phyloP scores from a whole-genome alignment of 2,888 invertebrate genomes.

The Pseudolycoriella hygida region DNA sequence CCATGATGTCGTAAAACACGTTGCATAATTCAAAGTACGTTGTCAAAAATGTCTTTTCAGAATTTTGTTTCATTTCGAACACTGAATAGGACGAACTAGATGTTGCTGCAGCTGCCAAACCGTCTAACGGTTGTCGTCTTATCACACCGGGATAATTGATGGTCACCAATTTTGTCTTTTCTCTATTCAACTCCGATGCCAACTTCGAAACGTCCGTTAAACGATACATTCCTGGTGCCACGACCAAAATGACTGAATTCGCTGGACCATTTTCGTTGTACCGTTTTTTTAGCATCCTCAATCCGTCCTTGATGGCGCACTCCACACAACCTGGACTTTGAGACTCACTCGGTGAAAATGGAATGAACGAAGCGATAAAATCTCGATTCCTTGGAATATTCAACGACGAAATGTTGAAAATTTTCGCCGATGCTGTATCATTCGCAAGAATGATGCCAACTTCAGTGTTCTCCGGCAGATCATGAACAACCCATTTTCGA shows the following conservation, averaged over 20 bases:
- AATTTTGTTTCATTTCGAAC: conserved; percentile 33
- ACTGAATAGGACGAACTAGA: conserved; percentile 32
- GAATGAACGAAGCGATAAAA: conserved; percentile 30
- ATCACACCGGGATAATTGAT: conserved; percentile 35
- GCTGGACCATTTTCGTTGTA: conserved; percentile 29
- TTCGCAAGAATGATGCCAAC: conserved; percentile 33
- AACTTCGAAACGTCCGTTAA: conserved; percentile 27
- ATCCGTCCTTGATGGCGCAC: conserved; percentile 12
- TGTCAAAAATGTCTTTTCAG: conserved; percentile 31
- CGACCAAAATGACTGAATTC: conserved; percentile 34
- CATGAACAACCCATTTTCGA: conserved; percentile 37
- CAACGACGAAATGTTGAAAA: conserved; percentile 23
- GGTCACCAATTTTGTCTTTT: conserved; percentile 32
- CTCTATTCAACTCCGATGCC: conserved; percentile 16
- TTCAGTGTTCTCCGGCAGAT: conserved; percentile 34
- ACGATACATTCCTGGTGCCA: conserved; percentile 35
- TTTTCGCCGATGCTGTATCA: conserved; percentile 22
- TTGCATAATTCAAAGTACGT: conserved; percentile 36
- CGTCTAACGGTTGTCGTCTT: conserved; percentile 28
- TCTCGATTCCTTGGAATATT: conserved; percentile 24
- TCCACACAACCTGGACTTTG: conserved; percentile 27
- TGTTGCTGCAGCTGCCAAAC: conserved; percentile 30
- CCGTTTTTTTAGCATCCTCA: conserved; percentile 31
- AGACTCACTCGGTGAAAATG: conserved; percentile 34
- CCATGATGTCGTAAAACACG: conserved; percentile 30